These are phyloP conservation scores for Drosophila gaucha DNA, from an alignment of 2,888 invertebrate genomes.

Conservation along the genomic window DNA sequence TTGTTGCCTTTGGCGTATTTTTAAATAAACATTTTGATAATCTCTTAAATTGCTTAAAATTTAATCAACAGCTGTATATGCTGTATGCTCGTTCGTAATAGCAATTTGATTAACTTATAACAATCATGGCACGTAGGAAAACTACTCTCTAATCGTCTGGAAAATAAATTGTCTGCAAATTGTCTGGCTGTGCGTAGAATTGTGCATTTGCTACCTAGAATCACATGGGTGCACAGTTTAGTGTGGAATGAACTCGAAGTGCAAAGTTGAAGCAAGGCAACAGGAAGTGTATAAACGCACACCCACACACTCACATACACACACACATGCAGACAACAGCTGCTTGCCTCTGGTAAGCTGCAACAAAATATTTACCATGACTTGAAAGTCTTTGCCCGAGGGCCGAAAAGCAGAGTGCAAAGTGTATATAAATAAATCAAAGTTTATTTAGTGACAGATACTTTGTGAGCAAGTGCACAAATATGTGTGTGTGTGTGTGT, in stretches of 20 bases:
- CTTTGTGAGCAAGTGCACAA: conserved; percentile 28
- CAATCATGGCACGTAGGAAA: conserved; percentile 31
- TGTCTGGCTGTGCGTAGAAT: conserved; percentile 19
- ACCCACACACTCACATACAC: not conserved
- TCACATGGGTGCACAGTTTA: conserved; percentile 39
- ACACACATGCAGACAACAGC: not conserved
- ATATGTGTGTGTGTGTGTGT: conserved; percentile 4
- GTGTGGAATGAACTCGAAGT: conserved; percentile 49
- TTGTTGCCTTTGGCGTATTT: not conserved
- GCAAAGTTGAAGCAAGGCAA: conserved; percentile 41
- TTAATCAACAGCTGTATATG: conserved; percentile 1
- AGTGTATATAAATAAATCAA: conserved; percentile 77
- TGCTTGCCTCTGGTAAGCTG: conserved; percentile 19
- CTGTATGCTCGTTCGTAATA: conserved; percentile 16
- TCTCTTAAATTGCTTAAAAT: not conserved
- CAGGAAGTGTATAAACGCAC: conserved; percentile 18
- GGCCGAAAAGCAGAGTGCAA: conserved; percentile 51
- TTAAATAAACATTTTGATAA: conserved; percentile 5
- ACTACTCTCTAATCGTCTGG: conserved; percentile 51
- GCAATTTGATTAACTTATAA: conserved; percentile 32
- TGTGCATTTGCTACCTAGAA: conserved; percentile 22
- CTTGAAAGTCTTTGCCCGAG: conserved; percentile 58
- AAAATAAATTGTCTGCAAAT: conserved; percentile 43
- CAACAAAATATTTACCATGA: conserved; percentile 53
- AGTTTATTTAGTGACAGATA: conserved; percentile 74